A percentile compares a stretch with the other conserved stretches of the same genome.
These are phyloP conservation scores for Agonum fuliginosum DNA, from an alignment of 2,888 invertebrate genomes.

Conservation along the genomic window DNA sequence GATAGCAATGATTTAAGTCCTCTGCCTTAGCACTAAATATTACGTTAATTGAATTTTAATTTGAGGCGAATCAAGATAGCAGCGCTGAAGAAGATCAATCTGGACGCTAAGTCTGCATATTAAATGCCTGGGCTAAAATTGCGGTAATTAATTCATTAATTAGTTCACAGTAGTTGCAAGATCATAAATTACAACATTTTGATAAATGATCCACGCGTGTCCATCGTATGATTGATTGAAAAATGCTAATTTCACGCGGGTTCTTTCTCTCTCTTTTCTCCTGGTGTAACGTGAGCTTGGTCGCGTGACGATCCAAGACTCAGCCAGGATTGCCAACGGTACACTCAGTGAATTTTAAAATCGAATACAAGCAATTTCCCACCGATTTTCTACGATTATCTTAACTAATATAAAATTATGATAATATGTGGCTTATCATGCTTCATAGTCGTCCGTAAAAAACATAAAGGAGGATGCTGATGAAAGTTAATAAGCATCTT, in stretches of 20 bases:
- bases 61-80: conserved; percentile 38
- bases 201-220: conserved; percentile 45
- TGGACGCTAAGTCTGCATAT: conserved; percentile 31
- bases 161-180: conserved; percentile 49
- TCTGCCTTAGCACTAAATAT: not conserved
- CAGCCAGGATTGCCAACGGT: not conserved
- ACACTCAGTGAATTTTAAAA: not conserved
- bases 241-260: conserved; percentile 47
- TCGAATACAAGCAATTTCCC: too few species aligned
- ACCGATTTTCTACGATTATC: not conserved
- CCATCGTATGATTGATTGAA: conserved; percentile 55
- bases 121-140: conserved; percentile 44
- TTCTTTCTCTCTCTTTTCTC: not conserved
- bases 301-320: conserved; percentile 33
- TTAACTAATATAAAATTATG: too few species aligned
- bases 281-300: conserved; percentile 1
- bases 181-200: conserved; percentile 52
- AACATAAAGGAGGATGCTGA: not conserved
- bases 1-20: conserved; percentile 14
- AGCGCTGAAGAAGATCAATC: conserved; percentile 46
- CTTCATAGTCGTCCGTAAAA: not conserved
- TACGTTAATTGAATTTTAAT: conserved; percentile 46
- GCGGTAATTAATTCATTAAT: conserved; percentile 56
- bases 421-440: not conserved
- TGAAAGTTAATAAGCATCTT: too few species aligned